These are phyloP conservation scores for Papio anubis DNA, from an alignment of 2,113 vertebrate species.

Conservation along the genomic window DNA sequence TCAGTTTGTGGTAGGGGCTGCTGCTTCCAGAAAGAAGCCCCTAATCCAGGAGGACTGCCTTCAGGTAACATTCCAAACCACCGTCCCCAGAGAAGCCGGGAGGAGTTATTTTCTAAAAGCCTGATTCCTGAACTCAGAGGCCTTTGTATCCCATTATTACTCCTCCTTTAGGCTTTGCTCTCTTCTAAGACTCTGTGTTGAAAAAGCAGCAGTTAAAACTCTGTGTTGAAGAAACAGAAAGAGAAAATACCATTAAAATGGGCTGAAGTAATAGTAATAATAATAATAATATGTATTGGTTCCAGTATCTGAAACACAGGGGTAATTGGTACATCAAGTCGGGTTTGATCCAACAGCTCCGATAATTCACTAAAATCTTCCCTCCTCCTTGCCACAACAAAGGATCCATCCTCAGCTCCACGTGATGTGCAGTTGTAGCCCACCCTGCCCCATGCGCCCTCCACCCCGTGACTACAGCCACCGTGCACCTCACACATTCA, in stretches of 20 bases:
- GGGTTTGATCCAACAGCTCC: background rate
- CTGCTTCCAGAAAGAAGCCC: background rate
- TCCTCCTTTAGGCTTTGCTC: background rate
- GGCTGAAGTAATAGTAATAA: background rate
- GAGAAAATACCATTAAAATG: background rate
- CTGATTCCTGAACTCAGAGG: background rate
- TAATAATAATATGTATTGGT: background rate
- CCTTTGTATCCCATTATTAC: background rate
- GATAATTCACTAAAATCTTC: background rate
- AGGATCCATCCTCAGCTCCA: background rate
- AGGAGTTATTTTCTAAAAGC: background rate
- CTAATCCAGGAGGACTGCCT: accelerated
- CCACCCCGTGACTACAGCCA: background rate
- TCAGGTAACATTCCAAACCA: background rate
- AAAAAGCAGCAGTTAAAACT: background rate
- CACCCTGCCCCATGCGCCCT: background rate
- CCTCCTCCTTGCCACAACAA: background rate
- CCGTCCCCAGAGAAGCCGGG: background rate
- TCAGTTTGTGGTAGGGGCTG: background rate
- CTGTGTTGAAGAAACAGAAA: background rate
- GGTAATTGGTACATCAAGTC: background rate
- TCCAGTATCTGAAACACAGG: background rate
- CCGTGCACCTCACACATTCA: background rate
- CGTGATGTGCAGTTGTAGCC: accelerated
- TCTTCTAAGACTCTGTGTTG: background rate